Evolutionary conservation across 2,888 invertebrate species (phyloP).

Genomic region (Pristionchus maxplancki): DNA sequence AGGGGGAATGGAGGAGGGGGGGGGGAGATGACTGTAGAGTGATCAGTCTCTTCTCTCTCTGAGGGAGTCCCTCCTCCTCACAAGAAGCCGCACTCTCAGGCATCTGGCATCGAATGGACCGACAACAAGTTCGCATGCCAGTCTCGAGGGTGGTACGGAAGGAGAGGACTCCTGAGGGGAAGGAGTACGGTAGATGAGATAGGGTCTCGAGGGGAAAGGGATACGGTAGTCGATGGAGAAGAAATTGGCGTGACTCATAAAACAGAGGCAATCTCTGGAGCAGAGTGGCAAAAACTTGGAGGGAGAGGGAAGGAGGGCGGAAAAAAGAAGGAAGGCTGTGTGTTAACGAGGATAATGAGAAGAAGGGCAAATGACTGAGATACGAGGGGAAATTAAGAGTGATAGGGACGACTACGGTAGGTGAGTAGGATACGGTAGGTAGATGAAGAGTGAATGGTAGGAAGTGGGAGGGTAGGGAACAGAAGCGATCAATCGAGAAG

Average conservation of each 20-base stretch:
- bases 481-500: background rate
- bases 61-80: background rate
- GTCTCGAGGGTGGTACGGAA: background rate
- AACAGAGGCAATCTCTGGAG: background rate
- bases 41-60: background rate
- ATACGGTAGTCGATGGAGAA: constrained; percentile 19
- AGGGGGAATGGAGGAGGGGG: background rate
- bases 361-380: constrained; percentile 11
- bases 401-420: background rate
- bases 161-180: background rate
- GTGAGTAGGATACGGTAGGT: background rate
- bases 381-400: background rate
- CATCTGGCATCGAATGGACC: constrained; percentile 8
- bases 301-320: background rate
- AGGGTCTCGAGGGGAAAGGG: background rate
- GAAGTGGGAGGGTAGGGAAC: background rate
- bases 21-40: background rate
- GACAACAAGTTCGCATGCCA: constrained; percentile 17
- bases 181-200: background rate
- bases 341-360: background rate
- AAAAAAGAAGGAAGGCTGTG: constrained; percentile 19
- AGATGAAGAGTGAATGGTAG: background rate
- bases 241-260: background rate
- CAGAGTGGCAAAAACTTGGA: background rate
- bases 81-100: background rate